Evolutionary conservation across 2,888 invertebrate species (phyloP).

Genomic region (Eurois occulta): DNA sequence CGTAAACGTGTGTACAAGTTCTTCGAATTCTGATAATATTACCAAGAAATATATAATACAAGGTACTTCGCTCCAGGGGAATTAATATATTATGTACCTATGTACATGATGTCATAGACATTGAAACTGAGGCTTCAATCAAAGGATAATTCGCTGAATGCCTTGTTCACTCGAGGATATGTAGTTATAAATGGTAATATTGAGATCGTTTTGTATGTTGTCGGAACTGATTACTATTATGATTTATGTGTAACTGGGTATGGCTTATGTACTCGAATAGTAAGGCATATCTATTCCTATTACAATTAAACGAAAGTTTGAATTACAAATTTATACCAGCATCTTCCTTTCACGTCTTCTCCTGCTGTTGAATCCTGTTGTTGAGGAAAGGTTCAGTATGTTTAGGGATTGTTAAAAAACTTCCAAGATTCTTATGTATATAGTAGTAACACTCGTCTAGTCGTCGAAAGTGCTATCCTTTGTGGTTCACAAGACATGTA

Average conservation of each 20-base stretch:
- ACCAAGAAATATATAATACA: constrained; percentile 2
- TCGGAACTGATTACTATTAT: constrained; percentile 25
- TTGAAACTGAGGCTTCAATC: constrained; percentile 31
- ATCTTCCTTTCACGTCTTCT: background rate
- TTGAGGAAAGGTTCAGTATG: background rate
- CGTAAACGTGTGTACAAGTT: background rate
- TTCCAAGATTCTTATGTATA: background rate
- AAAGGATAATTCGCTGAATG: constrained; percentile 28
- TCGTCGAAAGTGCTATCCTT: background rate
- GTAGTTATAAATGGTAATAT: constrained; percentile 19
- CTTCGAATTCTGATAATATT: background rate
- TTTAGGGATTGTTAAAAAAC: background rate
- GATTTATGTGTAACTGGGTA: background rate
- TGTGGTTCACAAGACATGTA: background rate
- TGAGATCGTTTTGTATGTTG: constrained; percentile 6
- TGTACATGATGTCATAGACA: background rate
- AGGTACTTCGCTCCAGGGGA: background rate
- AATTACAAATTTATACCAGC: background rate
- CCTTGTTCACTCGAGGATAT: background rate
- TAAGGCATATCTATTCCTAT: background rate
- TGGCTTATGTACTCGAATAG: no score
- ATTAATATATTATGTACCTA: no score
- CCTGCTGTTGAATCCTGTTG: background rate
- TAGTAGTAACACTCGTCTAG: background rate
- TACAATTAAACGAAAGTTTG: background rate